Conservation (phyloP, 2,113 vertebrate genomes). For the Numida meleagris region DNA sequence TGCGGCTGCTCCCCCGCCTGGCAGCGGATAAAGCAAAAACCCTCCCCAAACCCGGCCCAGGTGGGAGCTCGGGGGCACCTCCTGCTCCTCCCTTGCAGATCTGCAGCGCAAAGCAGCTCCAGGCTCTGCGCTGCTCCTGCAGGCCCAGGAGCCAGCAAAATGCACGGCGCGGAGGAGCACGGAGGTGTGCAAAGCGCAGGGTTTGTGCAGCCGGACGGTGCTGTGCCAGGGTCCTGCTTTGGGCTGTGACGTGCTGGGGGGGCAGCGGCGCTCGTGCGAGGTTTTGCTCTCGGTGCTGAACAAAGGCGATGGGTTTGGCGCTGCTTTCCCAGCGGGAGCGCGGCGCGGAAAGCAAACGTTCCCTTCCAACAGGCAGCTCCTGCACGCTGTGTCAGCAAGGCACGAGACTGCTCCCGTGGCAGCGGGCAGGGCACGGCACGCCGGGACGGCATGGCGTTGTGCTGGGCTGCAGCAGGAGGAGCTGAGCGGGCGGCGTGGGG, state of each 20-base stretch:
- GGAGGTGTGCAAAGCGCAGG: background rate
- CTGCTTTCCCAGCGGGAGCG: background rate
- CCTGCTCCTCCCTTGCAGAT: background rate
- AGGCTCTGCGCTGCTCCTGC: background rate
- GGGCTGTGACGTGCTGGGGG: background rate
- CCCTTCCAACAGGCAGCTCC: background rate
- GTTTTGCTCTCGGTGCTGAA: background rate
- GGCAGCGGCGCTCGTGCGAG: background rate
- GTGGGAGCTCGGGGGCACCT: background rate
- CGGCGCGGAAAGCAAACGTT: constrained; percentile 25
- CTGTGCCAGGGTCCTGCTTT: background rate
- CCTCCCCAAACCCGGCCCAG: background rate
- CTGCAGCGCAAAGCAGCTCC: background rate
- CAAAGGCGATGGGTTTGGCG: background rate
- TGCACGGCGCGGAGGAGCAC: accelerated
- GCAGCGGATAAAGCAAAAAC: background rate
- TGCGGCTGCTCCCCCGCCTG: background rate
- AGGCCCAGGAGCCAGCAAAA: background rate
- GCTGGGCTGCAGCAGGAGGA: background rate
- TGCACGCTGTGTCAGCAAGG: no score
- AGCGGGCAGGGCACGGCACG: background rate
- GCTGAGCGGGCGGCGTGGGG: background rate
- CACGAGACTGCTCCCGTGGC: no score
- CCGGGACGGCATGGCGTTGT: background rate
- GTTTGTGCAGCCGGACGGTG: background rate